These are phyloP conservation scores for Myiagra hebetior DNA, from an alignment of 2,113 vertebrate genomes.

Conservation along the genomic window DNA sequence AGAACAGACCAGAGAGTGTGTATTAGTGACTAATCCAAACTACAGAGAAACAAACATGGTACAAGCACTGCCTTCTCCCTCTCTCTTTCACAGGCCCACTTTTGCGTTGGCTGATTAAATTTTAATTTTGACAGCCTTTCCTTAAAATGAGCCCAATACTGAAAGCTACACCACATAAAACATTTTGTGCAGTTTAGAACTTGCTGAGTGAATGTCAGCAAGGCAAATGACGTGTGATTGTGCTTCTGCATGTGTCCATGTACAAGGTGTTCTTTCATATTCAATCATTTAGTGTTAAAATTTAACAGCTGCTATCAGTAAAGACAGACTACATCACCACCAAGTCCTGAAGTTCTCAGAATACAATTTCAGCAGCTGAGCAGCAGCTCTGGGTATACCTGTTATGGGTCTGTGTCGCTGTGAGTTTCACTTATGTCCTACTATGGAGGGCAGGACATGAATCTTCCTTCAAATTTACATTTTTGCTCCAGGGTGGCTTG, in stretches of 20 bases:
- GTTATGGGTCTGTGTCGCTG: not conserved
- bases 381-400: not conserved
- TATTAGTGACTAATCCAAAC: not conserved
- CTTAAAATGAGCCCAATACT: not conserved
- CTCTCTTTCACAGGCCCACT: not conserved
- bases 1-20: not conserved
- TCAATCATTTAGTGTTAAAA: not conserved
- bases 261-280: not conserved
- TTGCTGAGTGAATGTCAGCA: not conserved
- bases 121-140: not conserved
- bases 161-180: not conserved
- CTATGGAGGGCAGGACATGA: not conserved
- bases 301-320: not conserved
- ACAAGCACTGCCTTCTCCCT: not conserved
- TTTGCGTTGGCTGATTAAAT: not conserved
- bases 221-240: rapidly evolving
- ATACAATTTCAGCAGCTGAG: not conserved
- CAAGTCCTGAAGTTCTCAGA: not conserved
- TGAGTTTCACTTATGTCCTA: not conserved
- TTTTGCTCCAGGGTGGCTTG: conserved; percentile 35
- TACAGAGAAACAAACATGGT: not conserved
- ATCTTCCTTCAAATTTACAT: conserved; percentile 45
- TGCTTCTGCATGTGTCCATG: not conserved
- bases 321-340: not conserved
- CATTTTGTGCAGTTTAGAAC: not conserved